phyloP scores from a whole-genome alignment of 2,888 invertebrate species.

The Dolichopus griseipennis region DNA sequence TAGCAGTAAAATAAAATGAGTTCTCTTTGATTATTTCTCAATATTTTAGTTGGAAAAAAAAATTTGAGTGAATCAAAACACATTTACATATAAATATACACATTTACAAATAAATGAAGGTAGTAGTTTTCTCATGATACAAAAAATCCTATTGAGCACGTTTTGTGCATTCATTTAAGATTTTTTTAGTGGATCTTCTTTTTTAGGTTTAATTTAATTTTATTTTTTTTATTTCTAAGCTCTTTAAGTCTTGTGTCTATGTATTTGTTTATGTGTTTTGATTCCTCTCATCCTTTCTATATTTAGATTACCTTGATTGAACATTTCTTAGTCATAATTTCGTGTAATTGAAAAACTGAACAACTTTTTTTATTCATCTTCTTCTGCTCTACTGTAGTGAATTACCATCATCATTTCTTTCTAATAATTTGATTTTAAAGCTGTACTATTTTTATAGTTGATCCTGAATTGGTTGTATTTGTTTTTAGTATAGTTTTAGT shows the following conservation, averaged over 20 bases:
- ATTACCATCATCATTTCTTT: neutral
- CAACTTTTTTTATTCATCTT: no score
- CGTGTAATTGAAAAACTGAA: no score
- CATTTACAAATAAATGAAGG: neutral
- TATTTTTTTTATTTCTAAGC: neutral
- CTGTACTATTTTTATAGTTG: no score
- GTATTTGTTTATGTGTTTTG: neutral
- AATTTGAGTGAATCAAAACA: neutral
- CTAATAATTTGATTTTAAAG: neutral
- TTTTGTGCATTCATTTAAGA: conserved; percentile 1
- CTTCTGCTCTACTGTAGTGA: no score
- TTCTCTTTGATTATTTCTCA: neutral
- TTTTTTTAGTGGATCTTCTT: neutral
- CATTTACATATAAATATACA: neutral
- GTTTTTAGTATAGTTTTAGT: neutral
- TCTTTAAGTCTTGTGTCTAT: neutral
- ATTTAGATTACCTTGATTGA: no score
- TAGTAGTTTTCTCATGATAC: neutral
- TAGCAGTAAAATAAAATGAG: neutral
- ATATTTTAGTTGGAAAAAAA: neutral
- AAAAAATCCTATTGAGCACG: neutral
- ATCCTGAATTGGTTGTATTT: neutral
- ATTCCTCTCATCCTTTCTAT: neutral
- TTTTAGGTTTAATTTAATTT: neutral
- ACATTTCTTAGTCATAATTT: no score